These are phyloP conservation scores for Equus przewalskii DNA, from an alignment of 2,113 vertebrate species.

Conservation along the genomic window DNA sequence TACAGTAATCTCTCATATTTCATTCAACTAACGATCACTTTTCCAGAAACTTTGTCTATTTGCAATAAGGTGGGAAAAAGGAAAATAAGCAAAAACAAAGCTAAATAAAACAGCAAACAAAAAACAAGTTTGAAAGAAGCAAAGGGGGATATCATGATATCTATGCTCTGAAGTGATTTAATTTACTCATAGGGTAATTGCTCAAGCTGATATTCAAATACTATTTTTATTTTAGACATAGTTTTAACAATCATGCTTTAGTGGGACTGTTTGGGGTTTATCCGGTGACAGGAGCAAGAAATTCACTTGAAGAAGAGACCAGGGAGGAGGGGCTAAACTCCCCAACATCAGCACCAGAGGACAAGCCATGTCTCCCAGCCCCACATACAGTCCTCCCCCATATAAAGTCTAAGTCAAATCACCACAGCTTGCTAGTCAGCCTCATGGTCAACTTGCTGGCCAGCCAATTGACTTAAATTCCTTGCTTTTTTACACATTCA, in stretches of 20 bases:
- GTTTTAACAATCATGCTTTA: neutral
- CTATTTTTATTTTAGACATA: neutral
- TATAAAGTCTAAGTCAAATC: neutral
- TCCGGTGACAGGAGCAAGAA: neutral
- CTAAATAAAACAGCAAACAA: constrained; percentile 49
- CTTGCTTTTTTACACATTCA: neutral
- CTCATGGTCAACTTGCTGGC: neutral
- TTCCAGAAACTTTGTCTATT: neutral
- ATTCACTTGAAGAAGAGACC: neutral
- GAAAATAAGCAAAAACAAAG: constrained; percentile 16
- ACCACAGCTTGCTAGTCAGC: neutral
- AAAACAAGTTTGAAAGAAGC: constrained; percentile 9
- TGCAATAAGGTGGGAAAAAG: neutral
- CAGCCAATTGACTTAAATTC: neutral
- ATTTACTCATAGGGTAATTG: constrained; percentile 27
- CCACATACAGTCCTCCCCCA: neutral
- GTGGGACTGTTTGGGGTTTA: neutral
- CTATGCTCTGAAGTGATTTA: neutral
- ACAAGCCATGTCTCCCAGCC: neutral
- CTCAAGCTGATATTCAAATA: neutral
- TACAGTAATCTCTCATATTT: constrained; percentile 28
- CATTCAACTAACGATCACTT: constrained; percentile 12
- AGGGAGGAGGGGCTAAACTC: neutral
- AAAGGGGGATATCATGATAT: neutral
- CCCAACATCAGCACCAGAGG: neutral